These are phyloP conservation scores for Trachelus tabidus DNA, from an alignment of 2,888 invertebrate species.

Conservation along the genomic window DNA sequence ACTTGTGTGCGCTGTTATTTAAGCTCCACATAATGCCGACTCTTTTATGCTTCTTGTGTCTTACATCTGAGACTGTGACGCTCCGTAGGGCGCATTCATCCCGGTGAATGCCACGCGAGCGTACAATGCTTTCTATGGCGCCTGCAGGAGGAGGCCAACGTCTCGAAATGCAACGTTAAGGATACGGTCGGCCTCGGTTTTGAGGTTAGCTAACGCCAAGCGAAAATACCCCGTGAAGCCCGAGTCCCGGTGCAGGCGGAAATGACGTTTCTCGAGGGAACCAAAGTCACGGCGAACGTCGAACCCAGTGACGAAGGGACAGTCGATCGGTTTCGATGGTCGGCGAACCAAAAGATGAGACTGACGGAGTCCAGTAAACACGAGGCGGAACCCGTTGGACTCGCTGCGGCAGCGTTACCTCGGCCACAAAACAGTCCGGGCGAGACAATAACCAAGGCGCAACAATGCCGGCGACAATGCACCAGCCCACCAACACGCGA, in stretches of 20 bases:
- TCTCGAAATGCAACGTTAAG: conserved; percentile 40
- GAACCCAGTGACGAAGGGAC: no score
- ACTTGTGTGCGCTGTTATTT: conserved; percentile 56
- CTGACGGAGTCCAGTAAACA: no score
- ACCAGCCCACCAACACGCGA: conserved; percentile 50
- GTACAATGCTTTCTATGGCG: conserved; percentile 50
- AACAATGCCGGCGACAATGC: conserved; percentile 56
- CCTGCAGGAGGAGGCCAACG: conserved; percentile 38
- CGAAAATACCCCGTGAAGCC: no score
- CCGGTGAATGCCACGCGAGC: conserved; percentile 51
- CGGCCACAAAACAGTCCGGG: conserved; percentile 59
- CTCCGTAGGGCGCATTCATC: conserved; percentile 58
- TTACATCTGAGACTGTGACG: conserved; percentile 60
- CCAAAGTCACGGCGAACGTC: no score
- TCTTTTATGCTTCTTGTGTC: conserved; percentile 64
- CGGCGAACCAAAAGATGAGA: no score
- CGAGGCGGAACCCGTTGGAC: conserved; percentile 17
- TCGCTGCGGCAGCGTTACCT: conserved; percentile 50
- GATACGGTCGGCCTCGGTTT: conserved; percentile 37
- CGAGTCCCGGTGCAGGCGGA: fast-evolving
- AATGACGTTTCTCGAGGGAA: not conserved
- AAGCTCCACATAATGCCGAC: conserved; percentile 62
- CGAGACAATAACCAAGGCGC: conserved; percentile 58
- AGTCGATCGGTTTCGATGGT: no score
- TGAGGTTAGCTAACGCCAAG: conserved; percentile 20